Evolutionary conservation across 2,113 vertebrate genomes (phyloP).

Genomic region (Odocoileus virginianus): DNA sequence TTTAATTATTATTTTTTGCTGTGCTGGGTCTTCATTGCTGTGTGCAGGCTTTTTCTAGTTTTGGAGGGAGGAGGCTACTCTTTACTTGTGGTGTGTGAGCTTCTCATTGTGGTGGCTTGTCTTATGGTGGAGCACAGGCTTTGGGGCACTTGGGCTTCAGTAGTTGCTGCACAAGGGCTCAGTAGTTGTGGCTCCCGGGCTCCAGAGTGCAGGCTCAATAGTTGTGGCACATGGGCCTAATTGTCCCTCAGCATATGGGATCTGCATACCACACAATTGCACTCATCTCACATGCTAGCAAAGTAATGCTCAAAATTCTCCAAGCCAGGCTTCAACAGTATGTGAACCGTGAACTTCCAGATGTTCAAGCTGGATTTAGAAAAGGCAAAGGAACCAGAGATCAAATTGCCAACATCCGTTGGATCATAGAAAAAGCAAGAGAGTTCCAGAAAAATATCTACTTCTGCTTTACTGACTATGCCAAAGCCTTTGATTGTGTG

Average conservation of each 20-base stretch:
- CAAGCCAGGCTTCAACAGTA: not conserved
- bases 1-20: not conserved
- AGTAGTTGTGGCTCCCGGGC: not conserved
- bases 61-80: not conserved
- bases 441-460: not conserved
- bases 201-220: not conserved
- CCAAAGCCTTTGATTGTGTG: not conserved
- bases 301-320: not conserved
- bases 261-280: not conserved
- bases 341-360: not conserved
- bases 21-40: not conserved
- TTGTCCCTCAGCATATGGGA: not conserved
- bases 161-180: not conserved
- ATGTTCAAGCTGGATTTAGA: not conserved
- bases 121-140: not conserved
- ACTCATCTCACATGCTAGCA: not conserved
- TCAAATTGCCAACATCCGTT: not conserved
- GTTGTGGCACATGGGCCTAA: not conserved
- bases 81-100: not conserved
- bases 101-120: not conserved
- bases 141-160: not conserved
- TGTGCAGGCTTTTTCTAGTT: not conserved
- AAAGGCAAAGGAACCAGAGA: not conserved
- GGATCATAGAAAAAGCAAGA: not conserved
- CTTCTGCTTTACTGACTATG: not conserved